Evolutionary conservation across 2,797 vertebrate species (phyloP).

Genomic region (Orientallactaga sibirica): DNA sequence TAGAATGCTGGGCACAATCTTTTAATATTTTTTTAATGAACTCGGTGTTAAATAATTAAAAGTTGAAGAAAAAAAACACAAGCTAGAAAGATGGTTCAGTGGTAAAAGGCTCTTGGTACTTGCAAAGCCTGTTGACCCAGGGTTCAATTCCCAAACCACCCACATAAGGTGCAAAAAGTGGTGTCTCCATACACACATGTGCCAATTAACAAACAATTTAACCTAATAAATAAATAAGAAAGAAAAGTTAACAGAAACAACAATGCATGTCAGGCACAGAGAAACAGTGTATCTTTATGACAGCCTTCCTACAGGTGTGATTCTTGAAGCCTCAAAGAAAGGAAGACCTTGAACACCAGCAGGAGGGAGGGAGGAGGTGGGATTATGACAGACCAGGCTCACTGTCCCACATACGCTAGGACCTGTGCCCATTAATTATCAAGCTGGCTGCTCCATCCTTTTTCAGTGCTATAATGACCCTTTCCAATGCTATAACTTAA

Average conservation of each 20-base stretch:
- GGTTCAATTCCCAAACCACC: too few relatives aligned
- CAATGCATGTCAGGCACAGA: background rate
- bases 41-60: background rate
- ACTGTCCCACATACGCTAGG: too few relatives aligned
- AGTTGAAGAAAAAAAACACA: too few relatives aligned
- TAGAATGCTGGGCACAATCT: background rate
- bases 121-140: too few relatives aligned
- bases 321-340: background rate
- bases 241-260: background rate
- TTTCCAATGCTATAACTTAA: background rate
- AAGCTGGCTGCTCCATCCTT: too few relatives aligned
- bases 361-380: background rate
- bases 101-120: too few relatives aligned
- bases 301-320: background rate
- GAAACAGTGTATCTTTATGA: background rate
- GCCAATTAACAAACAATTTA: too few relatives aligned
- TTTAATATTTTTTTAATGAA: slow-evolving; percentile 38
- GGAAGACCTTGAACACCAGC: background rate
- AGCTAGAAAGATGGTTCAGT: too few relatives aligned
- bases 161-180: too few relatives aligned
- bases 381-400: background rate
- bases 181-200: too few relatives aligned
- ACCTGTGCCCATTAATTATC: background rate
- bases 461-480: too few relatives aligned
- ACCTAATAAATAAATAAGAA: too few relatives aligned